These are phyloP conservation scores for Myopa testacea DNA, from an alignment of 2,888 invertebrate genomes.

Conservation along the genomic window DNA sequence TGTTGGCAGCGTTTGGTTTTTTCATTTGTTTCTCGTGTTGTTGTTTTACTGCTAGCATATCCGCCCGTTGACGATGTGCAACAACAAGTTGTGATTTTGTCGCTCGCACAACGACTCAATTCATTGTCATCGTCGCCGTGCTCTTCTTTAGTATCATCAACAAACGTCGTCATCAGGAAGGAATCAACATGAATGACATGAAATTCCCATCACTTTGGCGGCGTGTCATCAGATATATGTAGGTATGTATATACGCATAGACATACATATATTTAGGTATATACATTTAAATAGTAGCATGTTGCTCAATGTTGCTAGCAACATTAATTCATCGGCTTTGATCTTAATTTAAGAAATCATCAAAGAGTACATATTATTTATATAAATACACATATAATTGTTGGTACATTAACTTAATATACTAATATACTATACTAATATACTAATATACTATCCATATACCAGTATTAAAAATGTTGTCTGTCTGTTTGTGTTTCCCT, in stretches of 20 bases:
- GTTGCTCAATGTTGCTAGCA: conserved; percentile 18
- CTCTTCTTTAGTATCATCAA: conserved; percentile 13
- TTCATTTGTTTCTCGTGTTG: conserved; percentile 6
- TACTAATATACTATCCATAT: too few species aligned
- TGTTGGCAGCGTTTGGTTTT: conserved; percentile 21
- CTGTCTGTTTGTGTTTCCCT: too few species aligned
- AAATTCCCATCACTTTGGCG: conserved; percentile 46
- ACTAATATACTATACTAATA: too few species aligned
- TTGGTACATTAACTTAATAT: neutral
- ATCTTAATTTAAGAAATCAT: neutral
- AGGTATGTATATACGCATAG: neutral
- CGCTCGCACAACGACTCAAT: conserved; percentile 24
- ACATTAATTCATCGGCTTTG: neutral
- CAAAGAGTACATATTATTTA: neutral
- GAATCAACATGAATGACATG: conserved; percentile 48
- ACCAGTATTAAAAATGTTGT: too few species aligned
- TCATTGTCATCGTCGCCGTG: conserved; percentile 29
- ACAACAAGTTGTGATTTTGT: conserved; percentile 40
- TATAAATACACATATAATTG: conserved; percentile 6
- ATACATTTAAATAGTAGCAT: neutral
- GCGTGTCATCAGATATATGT: conserved; percentile 45
- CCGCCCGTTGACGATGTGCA: conserved; percentile 39
- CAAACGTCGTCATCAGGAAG: conserved; percentile 44
- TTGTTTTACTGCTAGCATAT: conserved; percentile 20
- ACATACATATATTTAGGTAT: neutral